phyloP scores from a whole-genome alignment of 2,113 vertebrate species.

The Phoxinus phoxinus region DNA sequence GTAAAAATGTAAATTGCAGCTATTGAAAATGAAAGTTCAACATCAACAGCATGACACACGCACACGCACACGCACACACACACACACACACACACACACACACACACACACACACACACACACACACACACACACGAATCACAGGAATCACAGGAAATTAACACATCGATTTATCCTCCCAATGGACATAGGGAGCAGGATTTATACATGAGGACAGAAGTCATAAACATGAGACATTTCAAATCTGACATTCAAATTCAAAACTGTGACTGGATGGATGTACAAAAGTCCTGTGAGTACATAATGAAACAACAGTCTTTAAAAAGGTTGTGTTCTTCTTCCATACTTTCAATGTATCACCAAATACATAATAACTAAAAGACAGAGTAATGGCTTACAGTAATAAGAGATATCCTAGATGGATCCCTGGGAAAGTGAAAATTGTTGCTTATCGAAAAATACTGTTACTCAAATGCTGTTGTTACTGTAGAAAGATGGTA shows the following conservation, averaged over 20 bases:
- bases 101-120: too few species aligned
- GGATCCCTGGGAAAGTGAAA: not conserved
- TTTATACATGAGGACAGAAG: constrained; percentile 37
- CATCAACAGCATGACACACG: not conserved
- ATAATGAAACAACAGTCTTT: not conserved
- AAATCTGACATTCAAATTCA: constrained; percentile 16
- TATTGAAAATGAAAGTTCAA: constrained; percentile 43
- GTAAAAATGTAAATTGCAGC: constrained; percentile 68
- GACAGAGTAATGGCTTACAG: constrained; percentile 7
- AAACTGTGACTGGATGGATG: constrained; percentile 4
- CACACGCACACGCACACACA: too few species aligned
- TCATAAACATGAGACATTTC: constrained; percentile 28
- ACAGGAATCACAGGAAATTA: constrained; percentile 35
- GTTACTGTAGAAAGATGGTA: constrained; percentile 32
- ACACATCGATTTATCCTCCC: constrained; percentile 12
- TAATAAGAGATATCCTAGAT: not conserved
- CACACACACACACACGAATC: too few species aligned
- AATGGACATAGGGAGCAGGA: constrained; percentile 25
- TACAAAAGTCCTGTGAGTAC: not conserved
- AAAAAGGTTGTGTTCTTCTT: constrained; percentile 36
- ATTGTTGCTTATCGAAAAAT: constrained; percentile 27
- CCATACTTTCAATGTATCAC: not conserved
- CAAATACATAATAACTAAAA: constrained; percentile 17
- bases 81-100: not conserved
- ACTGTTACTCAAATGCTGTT: constrained; percentile 39